Evolutionary conservation across 1,140 invertebrate genomes (phyloP).

Genomic region (Ooceraea biroi): DNA sequence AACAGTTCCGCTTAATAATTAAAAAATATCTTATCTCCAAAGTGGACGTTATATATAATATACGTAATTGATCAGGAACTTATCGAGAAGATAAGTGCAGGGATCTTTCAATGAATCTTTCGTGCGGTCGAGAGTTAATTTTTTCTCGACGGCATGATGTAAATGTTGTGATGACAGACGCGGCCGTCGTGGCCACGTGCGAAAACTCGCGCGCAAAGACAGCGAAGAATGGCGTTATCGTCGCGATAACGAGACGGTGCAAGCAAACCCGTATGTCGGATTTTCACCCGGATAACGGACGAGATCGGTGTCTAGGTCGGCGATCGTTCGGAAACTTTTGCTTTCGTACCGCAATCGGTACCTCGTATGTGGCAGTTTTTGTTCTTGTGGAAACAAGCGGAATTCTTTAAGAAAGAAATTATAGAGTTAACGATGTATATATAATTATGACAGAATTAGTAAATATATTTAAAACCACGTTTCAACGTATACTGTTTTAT

Average conservation of each 20-base stretch:
- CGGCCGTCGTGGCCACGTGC: conserved; percentile 24
- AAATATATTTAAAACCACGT: background rate
- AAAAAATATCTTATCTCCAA: conserved; percentile 14
- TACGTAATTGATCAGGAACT: conserved; percentile 22
- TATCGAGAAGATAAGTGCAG: conserved; percentile 22
- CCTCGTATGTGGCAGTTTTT: no score
- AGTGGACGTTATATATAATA: background rate
- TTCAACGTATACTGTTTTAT: background rate
- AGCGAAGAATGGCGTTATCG: conserved; percentile 43
- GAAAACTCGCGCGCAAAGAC: conserved; percentile 21
- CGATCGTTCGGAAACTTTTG: conserved; percentile 72
- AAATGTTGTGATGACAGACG: conserved; percentile 24
- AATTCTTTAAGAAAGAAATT: background rate
- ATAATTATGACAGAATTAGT: background rate
- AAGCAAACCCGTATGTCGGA: conserved; percentile 40
- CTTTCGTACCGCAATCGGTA: no score
- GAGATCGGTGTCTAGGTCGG: conserved; percentile 73
- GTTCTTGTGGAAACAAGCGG: background rate
- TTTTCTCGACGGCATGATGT: background rate
- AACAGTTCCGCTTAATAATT: background rate
- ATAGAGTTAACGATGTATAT: no score
- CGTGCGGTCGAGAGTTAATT: background rate
- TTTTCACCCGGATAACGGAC: conserved; percentile 59
- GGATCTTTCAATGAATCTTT: conserved; percentile 20
- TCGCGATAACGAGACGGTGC: conserved; percentile 35